These are phyloP conservation scores for Noctua fimbriata DNA, from an alignment of 2,888 invertebrate species.

Conservation along the genomic window DNA sequence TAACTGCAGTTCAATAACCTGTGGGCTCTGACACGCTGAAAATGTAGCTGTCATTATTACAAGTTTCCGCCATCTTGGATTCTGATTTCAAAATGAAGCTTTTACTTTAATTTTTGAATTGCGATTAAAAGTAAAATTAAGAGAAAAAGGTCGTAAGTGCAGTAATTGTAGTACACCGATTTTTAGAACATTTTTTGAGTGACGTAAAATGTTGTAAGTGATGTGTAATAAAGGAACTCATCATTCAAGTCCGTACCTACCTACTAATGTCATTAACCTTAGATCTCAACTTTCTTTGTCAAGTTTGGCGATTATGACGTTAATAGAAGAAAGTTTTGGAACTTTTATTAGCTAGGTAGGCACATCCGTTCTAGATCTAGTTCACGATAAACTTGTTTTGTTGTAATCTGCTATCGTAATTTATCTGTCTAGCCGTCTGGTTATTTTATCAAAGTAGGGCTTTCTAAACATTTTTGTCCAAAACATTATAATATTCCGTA, in stretches of 20 bases:
- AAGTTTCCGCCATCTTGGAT: conserved; percentile 54
- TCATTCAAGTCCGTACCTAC: background rate
- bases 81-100: background rate
- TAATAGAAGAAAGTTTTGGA: conserved; percentile 3
- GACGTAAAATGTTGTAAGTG: background rate
- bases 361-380: conserved; percentile 41
- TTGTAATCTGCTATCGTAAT: conserved; percentile 16
- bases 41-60: conserved; percentile 46
- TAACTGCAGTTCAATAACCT: conserved; percentile 58
- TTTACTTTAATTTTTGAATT: background rate
- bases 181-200: background rate
- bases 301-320: conserved; percentile 11
- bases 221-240: conserved; percentile 3
- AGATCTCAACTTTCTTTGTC: conserved; percentile 11
- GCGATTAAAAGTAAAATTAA: background rate
- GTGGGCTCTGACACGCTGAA: conserved; percentile 36
- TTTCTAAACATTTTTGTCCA: background rate
- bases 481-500: conserved; percentile 1
- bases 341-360: background rate
- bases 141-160: background rate
- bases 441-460: conserved; percentile 16
- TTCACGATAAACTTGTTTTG: conserved; percentile 38
- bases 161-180: background rate
- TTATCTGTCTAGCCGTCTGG: conserved; percentile 41
- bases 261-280: conserved; percentile 7